Base-by-base conservation (phyloP, 2,113 vertebrate species). In the Ceuthmochares aereus region DNA sequence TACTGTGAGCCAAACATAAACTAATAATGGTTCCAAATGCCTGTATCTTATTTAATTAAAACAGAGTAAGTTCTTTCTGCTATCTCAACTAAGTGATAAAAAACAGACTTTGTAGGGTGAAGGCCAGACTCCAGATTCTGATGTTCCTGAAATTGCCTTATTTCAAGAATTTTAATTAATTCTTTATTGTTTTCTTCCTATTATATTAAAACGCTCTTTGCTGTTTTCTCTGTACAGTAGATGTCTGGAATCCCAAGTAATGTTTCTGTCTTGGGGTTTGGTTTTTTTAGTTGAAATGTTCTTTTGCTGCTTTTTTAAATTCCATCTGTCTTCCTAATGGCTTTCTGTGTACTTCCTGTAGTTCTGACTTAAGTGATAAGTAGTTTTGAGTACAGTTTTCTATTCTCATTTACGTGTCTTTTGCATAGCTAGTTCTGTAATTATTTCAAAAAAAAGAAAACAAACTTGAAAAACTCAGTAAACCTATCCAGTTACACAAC, bases 1-100 rank as follows among this genome's bases (percentile, higher is more conserved):
- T 84, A n/a, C 63, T 93, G 87, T 81, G 62, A 95, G 69, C 23
- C 51, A 92, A 79, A 54, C 47, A 49, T 42, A 64, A 87, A 88
- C 29, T 76, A 94, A 60, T 80, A 69, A 75, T 54, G 18, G 12
- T 59, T 94, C 58, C 64, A 95, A 84, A 79, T 77, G 62, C 36
- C 55, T 66, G 17, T 73, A 63, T 73, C 63, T 83, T 87, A 62
- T 80, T 90, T 75, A 93, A 85, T 83, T 93, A 93, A 62, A 93
- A 69, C 30, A 52, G 43, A 70, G 6, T 34, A 77, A 87, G 40
- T 84, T 73, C 47, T 68, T 83, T 93, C 26, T 92, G 36, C 56
- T 82, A 5, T 90, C 55, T 95, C 73, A 75, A 18, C 37, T 68
- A 70, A 84, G 62, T 89, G 73, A 90, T 77, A 62, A 43, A 91